phyloP scores from a whole-genome alignment of 2,113 vertebrate genomes.

The Hemiscyllium ocellatum region DNA sequence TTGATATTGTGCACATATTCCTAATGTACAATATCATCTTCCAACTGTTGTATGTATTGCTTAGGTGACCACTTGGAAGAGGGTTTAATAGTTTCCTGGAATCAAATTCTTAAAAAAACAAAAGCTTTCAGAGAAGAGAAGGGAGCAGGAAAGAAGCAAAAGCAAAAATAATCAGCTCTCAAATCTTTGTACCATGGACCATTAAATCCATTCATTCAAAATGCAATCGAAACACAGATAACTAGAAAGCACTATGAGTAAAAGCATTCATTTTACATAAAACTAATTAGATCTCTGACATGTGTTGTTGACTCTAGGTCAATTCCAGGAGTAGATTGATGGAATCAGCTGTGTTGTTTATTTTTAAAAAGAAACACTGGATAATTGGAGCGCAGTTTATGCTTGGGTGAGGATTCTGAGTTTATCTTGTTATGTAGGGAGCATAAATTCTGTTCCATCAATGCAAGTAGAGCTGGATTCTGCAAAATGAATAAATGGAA shows the following conservation, averaged over 20 bases:
- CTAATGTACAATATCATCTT: too few species aligned
- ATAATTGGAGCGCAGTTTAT: background rate
- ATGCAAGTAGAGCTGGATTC: background rate
- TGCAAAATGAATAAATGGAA: background rate
- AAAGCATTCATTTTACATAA: background rate
- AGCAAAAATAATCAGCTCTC: background rate
- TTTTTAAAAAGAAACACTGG: background rate
- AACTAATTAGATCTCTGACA: conserved; percentile 25
- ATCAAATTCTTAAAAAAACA: background rate
- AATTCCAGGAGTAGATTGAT: conserved; percentile 3
- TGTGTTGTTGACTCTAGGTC: conserved; percentile 10
- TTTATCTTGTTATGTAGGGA: background rate
- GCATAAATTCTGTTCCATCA: background rate
- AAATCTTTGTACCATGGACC: background rate
- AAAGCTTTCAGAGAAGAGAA: background rate
- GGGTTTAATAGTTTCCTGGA: background rate
- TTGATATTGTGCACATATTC: too few species aligned
- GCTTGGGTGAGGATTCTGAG: background rate
- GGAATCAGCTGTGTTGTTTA: background rate
- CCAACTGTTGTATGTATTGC: too few species aligned
- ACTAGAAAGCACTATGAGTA: background rate
- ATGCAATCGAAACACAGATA: background rate
- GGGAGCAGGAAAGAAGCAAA: background rate
- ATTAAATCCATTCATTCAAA: conserved; percentile 20
- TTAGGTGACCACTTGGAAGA: background rate